Evolutionary conservation across 2,113 vertebrate species (phyloP), one percentile per base, ranked within the genome.

Genomic region (Dromaius novaehollandiae): DNA sequence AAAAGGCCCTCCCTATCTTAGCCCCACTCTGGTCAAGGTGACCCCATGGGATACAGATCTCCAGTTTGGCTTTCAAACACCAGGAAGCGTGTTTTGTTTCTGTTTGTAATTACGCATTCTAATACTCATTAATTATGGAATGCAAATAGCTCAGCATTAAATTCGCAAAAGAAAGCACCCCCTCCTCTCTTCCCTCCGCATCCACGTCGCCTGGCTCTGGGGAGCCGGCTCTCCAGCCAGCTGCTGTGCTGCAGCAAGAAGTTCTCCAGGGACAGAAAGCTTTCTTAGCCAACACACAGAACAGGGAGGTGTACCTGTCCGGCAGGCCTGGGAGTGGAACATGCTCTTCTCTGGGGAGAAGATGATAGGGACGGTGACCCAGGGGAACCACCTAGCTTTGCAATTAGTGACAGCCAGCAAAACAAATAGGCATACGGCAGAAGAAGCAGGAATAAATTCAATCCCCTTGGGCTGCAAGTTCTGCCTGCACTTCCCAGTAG

Each of bases 91-190:
- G 32, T 64, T 96, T 97, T 96, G 95, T 97, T 97, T 96, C 96
- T 94, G 79, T 85, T 95, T 95, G 82, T 82, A 97, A 97, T 97
- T 96, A 96, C 24, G 83, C 86, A 92, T 89, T 95, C 95, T 97
- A 95, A 97, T 88, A 80, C 34, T 48, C 90, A 91, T 97, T 96
- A 96, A 97, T 97, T 96, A 97, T 34, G 68, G 92, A 96, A 97
- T 89, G 90, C 94, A 96, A 97, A 96, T 40, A 89, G 78, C 93
- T 97, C 20, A 82, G 93, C 84, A 34, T 51, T 88, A 89, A 94
- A 94, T 94, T 61, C 93, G 73, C 84, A 86, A 60, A 76, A 68
- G 93, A 56, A 83, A 96, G 81, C 36, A 34, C 53, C 40, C 79
- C 25, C 76, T 78, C 46, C 79, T 83, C 71, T 53, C 42, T 75